A percentile compares a stretch with the other conserved stretches of the same genome.
These are phyloP conservation scores for Hydrochoerus hydrochaeris DNA, from an alignment of 2,113 vertebrate species.

Conservation along the genomic window DNA sequence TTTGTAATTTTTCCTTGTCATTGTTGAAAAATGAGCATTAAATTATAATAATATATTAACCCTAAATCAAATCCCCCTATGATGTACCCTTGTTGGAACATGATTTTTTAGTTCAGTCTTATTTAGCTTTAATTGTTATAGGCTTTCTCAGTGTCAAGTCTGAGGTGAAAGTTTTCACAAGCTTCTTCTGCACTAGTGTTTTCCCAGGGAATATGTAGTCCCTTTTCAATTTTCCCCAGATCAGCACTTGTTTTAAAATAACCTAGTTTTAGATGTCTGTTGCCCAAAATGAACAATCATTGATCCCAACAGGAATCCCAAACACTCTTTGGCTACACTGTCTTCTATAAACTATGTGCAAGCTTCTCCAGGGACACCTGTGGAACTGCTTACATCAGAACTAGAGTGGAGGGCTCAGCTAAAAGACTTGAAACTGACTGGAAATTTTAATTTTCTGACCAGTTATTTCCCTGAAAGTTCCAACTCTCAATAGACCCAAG, in stretches of 20 bases:
- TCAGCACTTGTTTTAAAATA: neutral
- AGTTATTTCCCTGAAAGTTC: neutral
- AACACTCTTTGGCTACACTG: neutral
- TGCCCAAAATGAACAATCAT: neutral
- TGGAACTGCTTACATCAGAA: neutral
- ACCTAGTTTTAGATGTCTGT: neutral
- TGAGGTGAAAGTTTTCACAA: neutral
- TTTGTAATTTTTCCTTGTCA: neutral
- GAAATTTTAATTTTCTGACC: neutral
- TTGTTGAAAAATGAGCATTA: neutral
- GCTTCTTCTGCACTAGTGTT: neutral
- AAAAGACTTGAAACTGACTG: neutral
- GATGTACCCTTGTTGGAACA: neutral
- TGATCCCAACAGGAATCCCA: neutral
- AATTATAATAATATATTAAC: neutral
- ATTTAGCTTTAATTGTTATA: neutral
- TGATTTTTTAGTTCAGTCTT: neutral
- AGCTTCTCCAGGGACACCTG: neutral
- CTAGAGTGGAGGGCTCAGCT: rapidly evolving
- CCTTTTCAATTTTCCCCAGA: neutral
- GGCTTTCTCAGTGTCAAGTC: neutral
- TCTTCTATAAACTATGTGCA: too few relatives aligned
- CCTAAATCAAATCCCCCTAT: neutral
- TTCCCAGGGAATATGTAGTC: neutral
- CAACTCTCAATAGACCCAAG: neutral